Conservation (phyloP, 2,797 vertebrate genomes). For the Ispidina picta region DNA sequence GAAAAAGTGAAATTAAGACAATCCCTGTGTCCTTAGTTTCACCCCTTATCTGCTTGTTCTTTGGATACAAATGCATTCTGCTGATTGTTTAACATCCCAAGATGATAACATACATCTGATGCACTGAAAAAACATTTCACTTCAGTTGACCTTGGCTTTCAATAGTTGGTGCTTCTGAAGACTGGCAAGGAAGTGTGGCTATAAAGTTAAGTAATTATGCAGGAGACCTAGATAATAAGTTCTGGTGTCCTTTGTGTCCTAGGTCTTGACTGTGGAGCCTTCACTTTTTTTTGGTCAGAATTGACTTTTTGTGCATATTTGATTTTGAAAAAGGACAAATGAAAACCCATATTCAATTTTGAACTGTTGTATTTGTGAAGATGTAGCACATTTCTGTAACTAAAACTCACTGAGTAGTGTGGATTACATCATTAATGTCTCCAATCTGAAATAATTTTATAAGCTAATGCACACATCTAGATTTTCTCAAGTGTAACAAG, state of each 20-base stretch:
- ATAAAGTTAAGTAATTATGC: not conserved
- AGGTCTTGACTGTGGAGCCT: not conserved
- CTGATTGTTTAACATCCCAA: not conserved
- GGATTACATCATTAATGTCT: not conserved
- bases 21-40: not conserved
- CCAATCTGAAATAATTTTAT: not conserved
- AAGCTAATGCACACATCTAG: not conserved
- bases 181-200: not conserved
- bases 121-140: not conserved
- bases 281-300: not conserved
- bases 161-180: not conserved
- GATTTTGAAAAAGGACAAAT: not conserved
- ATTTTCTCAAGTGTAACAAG: not conserved
- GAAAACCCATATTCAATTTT: not conserved
- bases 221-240: not conserved
- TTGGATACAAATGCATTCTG: not conserved
- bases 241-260: not conserved
- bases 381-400: not conserved
- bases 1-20: not conserved
- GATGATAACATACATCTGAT: not conserved
- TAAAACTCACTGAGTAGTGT: not conserved
- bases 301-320: not conserved
- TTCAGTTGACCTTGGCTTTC: conserved; percentile 8
- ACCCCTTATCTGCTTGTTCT: not conserved
- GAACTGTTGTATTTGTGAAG: not conserved